These are phyloP conservation scores for Arge pagana DNA, from an alignment of 2,888 invertebrate species.

Conservation along the genomic window DNA sequence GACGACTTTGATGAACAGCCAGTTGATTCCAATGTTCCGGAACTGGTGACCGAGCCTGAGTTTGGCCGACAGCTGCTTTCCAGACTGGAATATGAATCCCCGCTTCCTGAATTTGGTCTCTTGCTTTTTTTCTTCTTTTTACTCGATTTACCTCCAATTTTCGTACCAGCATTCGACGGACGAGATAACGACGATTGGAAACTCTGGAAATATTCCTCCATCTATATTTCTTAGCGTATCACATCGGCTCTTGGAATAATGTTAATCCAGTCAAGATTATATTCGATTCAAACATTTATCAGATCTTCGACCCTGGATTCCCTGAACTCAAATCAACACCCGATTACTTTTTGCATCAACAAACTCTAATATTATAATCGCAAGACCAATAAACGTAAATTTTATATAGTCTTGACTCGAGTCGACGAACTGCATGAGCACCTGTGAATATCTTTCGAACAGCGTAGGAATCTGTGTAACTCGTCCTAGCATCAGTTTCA, in stretches of 20 bases:
- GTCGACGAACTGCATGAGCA: conserved; percentile 38
- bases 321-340: too few species aligned
- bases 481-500: conserved; percentile 74
- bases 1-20: conserved; percentile 44
- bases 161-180: conserved; percentile 33
- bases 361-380: too few species aligned
- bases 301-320: background rate
- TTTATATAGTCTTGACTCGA: background rate
- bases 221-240: conserved; percentile 27
- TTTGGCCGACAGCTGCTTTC: conserved; percentile 43
- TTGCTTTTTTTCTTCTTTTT: conserved; percentile 35
- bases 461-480: conserved; percentile 73
- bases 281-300: background rate
- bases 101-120: conserved; percentile 39
- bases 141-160: conserved; percentile 21
- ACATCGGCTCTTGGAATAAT: conserved; percentile 41
- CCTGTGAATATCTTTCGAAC: conserved; percentile 72
- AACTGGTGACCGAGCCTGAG: conserved; percentile 47
- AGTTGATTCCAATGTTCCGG: conserved; percentile 38
- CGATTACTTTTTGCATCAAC: too few species aligned
- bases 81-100: conserved; percentile 42
- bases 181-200: conserved; percentile 35
- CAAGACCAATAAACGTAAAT: background rate
- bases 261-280: conserved; percentile 32
- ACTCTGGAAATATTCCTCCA: conserved; percentile 34